phyloP scores from a whole-genome alignment of 2,113 vertebrate genomes.

The Tonatia bakeri region DNA sequence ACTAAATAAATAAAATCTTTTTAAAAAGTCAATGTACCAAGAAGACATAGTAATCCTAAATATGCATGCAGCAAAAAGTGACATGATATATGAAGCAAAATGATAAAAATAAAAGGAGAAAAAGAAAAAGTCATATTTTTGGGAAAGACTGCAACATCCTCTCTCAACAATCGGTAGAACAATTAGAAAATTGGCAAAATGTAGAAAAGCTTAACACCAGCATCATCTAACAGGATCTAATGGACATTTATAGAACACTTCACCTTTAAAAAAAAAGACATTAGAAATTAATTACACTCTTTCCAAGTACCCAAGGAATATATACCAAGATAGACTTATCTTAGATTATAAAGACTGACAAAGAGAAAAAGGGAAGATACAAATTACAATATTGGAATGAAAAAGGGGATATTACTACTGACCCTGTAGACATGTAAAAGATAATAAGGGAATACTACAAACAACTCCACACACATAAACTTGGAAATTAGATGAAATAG shows the following conservation, averaged over 20 bases:
- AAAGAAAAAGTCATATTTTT: not conserved
- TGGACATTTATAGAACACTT: not conserved
- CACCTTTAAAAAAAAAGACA: not conserved
- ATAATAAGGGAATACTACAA: not conserved
- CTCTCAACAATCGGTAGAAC: not conserved
- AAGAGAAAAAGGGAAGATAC: not conserved
- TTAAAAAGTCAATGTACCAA: not conserved
- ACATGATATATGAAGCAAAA: not conserved
- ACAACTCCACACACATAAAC: not conserved
- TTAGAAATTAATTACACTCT: not conserved
- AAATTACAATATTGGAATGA: not conserved
- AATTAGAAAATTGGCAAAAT: conserved; percentile 3
- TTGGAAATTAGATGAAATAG: not conserved
- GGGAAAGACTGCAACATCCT: not conserved
- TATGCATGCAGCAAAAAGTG: not conserved
- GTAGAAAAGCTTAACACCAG: not conserved
- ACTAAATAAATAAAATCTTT: too few species aligned
- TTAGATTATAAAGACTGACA: not conserved
- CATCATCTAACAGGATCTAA: not conserved
- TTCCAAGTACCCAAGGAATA: conserved; percentile 16
- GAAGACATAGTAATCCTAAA: not conserved
- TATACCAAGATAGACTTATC: not conserved
- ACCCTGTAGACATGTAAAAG: not conserved
- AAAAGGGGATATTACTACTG: not conserved
- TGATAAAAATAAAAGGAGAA: not conserved